Evolutionary conservation across 2,888 invertebrate species (phyloP).

Genomic region (Dryococelus australis): DNA sequence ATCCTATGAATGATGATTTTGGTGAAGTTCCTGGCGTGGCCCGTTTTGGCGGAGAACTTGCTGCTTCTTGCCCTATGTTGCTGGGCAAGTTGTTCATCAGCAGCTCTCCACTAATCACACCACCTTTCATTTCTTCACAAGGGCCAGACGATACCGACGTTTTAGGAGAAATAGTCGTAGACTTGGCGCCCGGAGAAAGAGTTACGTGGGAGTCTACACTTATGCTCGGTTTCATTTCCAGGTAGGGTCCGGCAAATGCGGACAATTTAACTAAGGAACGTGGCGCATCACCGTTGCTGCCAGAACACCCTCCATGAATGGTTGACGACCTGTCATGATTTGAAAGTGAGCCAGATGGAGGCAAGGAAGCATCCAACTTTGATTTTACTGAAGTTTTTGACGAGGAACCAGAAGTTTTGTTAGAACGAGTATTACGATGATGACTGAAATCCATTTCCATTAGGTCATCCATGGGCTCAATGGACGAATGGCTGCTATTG

Average conservation of each 20-base stretch:
- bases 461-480: constrained; percentile 75
- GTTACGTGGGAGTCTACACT: constrained; percentile 35
- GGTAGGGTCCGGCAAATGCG: constrained; percentile 39
- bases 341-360: constrained; percentile 33
- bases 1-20: neutral
- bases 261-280: neutral
- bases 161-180: constrained; percentile 50
- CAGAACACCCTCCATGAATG: constrained; percentile 61
- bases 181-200: constrained; percentile 52
- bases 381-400: constrained; percentile 31
- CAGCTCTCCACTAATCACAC: neutral
- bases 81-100: neutral
- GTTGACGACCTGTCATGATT: constrained; percentile 30
- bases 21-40: neutral
- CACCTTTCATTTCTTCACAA: constrained; percentile 57
- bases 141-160: constrained; percentile 53
- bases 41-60: neutral
- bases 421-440: constrained; percentile 4
- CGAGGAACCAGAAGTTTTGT: constrained; percentile 26
- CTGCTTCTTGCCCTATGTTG: neutral
- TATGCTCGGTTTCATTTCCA: constrained; percentile 50
- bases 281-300: constrained; percentile 46
- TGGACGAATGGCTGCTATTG: constrained; percentile 56
- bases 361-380: constrained; percentile 34
- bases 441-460: constrained; percentile 79